These are phyloP conservation scores for Aldabrachelys gigantea DNA, from an alignment of 2,113 vertebrate genomes.

Conservation along the genomic window DNA sequence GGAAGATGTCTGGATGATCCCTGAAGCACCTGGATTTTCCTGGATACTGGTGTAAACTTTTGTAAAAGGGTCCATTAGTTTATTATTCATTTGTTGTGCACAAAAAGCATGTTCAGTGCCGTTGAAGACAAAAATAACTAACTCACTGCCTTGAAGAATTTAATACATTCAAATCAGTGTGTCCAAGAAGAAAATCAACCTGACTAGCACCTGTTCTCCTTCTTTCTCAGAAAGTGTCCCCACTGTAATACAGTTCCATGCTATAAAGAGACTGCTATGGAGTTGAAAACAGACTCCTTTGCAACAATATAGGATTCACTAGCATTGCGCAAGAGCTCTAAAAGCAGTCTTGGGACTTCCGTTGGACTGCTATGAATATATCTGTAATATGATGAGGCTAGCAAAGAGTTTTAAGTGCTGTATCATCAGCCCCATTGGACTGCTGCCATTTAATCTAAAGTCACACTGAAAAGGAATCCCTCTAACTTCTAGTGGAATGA, in stretches of 20 bases:
- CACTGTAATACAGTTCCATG: background rate
- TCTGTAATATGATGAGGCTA: background rate
- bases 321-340: background rate
- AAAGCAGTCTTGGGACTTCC: background rate
- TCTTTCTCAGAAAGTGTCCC: background rate
- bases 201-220: background rate
- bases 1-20: background rate
- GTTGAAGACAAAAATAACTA: background rate
- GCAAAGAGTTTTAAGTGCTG: background rate
- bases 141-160: background rate
- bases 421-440: background rate
- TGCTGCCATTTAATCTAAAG: background rate
- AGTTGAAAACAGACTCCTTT: background rate
- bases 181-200: background rate
- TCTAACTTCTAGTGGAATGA: background rate
- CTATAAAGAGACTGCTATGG: background rate
- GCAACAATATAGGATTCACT: background rate
- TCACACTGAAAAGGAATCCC: background rate
- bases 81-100: background rate
- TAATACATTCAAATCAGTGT: background rate
- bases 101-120: background rate
- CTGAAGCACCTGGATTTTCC: background rate
- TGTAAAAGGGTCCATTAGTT: background rate
- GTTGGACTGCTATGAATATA: background rate
- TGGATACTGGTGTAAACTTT: background rate